These are phyloP conservation scores for Erynnis tages DNA, from an alignment of 2,888 invertebrate genomes.

Conservation along the genomic window DNA sequence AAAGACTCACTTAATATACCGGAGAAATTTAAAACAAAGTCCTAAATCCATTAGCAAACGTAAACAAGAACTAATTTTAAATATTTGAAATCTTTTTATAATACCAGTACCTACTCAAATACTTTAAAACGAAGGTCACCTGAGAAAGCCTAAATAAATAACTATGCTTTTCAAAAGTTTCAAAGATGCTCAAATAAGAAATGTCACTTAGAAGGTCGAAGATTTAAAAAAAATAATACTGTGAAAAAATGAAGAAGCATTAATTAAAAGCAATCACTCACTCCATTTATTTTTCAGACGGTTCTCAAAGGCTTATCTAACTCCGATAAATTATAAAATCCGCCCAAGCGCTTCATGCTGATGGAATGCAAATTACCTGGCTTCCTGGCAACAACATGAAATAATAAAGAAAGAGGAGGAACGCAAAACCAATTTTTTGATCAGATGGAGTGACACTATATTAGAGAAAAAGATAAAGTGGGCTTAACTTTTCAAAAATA, in stretches of 20 bases:
- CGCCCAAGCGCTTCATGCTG: conserved; percentile 9
- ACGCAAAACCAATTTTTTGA: no score
- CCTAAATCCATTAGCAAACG: no score
- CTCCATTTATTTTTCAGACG: conserved; percentile 13
- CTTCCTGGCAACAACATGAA: not conserved
- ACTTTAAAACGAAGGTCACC: not conserved
- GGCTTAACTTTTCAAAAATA: no score
- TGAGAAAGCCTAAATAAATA: not conserved
- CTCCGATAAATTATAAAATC: conserved; percentile 18
- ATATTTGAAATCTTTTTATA: no score
- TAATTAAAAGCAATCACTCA: conserved; percentile 15
- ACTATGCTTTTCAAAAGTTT: not conserved
- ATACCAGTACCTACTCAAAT: no score
- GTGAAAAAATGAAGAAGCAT: conserved; percentile 3
- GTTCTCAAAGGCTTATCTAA: conserved; percentile 13
- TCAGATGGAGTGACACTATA: no score
- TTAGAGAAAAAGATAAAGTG: no score
- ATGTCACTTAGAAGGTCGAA: not conserved
- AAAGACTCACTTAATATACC: no score
- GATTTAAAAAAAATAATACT: conserved; percentile 13
- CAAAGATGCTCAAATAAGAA: no score
- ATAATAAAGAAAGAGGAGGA: no score
- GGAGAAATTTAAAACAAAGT: no score
- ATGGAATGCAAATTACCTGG: conserved; percentile 13
- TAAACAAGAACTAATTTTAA: no score